Conservation (phyloP, 2,113 vertebrate species). For the Neoarius graeffei region DNA sequence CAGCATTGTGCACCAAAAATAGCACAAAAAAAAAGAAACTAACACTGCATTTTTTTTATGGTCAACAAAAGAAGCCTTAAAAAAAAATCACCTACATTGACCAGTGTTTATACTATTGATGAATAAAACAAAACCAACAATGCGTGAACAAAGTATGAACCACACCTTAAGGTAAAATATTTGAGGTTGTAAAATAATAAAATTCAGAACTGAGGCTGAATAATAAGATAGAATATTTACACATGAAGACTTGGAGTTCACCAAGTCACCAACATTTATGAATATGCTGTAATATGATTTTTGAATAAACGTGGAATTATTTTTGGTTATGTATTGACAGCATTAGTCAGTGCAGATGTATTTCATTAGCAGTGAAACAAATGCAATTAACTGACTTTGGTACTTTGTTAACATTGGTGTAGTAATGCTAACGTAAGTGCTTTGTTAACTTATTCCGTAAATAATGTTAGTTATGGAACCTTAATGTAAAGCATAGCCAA, state of each 20-base stretch:
- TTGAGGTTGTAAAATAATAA: conserved; percentile 2
- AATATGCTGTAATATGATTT: neutral
- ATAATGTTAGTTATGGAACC: neutral
- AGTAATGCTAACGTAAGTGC: neutral
- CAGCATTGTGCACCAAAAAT: neutral
- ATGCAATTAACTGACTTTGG: neutral
- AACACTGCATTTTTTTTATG: neutral
- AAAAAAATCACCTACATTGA: neutral
- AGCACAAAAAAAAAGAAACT: neutral
- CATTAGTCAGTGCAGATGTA: neutral
- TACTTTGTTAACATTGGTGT: neutral
- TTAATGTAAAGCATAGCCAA: neutral
- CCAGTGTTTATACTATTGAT: neutral
- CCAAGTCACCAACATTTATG: neutral
- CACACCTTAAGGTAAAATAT: neutral
- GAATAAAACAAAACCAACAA: neutral
- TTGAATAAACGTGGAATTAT: neutral
- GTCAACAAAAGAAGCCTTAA: neutral
- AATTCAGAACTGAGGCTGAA: neutral
- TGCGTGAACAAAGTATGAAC: too few species aligned
- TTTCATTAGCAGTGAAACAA: neutral
- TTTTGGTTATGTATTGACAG: neutral
- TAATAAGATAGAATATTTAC: neutral
- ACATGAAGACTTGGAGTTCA: neutral
- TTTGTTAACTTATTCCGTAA: neutral